Evolutionary conservation across 2,888 invertebrate species (phyloP).

Genomic region (Myopa tessellatipennis): DNA sequence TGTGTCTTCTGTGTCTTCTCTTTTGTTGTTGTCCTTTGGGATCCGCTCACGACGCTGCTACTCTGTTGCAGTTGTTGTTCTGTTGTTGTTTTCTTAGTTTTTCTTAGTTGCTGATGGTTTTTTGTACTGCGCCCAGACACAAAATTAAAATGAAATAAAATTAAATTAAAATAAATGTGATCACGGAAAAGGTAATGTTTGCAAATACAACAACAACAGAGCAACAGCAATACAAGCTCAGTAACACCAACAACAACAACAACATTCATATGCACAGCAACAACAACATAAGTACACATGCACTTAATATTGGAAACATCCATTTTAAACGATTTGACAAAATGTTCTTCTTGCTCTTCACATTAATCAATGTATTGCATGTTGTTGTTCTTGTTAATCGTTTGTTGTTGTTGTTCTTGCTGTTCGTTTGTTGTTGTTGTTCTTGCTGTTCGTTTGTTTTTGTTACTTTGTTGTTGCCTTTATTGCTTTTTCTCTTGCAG

Average conservation of each 20-base stretch:
- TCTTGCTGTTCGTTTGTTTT: not conserved
- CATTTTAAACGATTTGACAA: conserved; percentile 38
- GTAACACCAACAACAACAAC: not conserved
- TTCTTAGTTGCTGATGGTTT: no score
- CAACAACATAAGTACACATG: not conserved
- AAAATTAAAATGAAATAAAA: conserved; percentile 40
- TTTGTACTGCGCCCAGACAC: not conserved
- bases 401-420: not conserved
- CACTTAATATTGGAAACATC: conserved; percentile 33
- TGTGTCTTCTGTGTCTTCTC: not conserved
- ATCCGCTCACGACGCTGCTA: not conserved
- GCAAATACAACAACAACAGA: conserved; percentile 9
- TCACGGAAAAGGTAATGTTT: not conserved
- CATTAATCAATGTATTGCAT: not conserved
- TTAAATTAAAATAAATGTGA: conserved; percentile 36
- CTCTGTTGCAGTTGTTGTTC: conserved; percentile 23
- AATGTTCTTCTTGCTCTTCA: conserved; percentile 29
- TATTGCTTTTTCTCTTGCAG: no score
- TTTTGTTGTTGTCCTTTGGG: conserved; percentile 3
- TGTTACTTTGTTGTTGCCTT: not conserved
- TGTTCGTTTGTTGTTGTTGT: conserved; percentile 28
- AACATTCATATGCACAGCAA: not conserved
- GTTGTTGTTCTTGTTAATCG: conserved; percentile 16
- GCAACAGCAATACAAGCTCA: not conserved
- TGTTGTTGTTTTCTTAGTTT: not conserved